Evolutionary conservation across 1,140 invertebrate genomes (phyloP), one percentile per base, ranked within the genome.

Genomic region (Drosophila arawakana): DNA sequence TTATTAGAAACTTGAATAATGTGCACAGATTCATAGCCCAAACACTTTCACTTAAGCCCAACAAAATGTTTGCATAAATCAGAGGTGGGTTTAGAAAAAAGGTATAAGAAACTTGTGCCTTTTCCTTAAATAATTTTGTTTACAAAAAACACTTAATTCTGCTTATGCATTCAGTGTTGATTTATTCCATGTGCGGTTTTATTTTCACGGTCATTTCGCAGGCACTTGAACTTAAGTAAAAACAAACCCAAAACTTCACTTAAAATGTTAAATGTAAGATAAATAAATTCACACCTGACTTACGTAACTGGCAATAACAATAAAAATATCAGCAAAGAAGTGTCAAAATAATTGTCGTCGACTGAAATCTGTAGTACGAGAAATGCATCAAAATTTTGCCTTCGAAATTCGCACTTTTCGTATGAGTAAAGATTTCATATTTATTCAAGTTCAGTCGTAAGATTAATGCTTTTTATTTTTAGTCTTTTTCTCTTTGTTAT

Each of bases 221-320:
- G 37, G 54, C 68, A 69, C 73, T 88, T 86, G 84, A 88, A 88
- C 84, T 78, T 44, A 62, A 46, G 50, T 44, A 35, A 50, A 66
- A 55, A 60, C 25, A 70, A 61, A 41, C 37, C 25, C 50, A 1
- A 55, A 69, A 69, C 47, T 58, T 66, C 72, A 73, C 61, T 73
- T 69, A 73, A 89, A 54, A 67, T 75, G 13, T 46, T 74, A 66
- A 69, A 77, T 83, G 76, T 73, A 80, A 80, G 82, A 89, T 73
- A 88, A 88, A 88, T 80, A 83, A 88, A 67, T 69, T 88, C 84
- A 88, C 84, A 81, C 68, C 78, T 78, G 77, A 81, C 83, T 81
- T 84, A 89, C 78, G 85, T 74, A 88, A 89, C 73, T 76, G 39
- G 72, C 63, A 67, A 55, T 30, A 41, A 18, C 13, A 47, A 47